Conservation (phyloP, 2,888 invertebrate genomes). For the Diaphora mendica region DNA sequence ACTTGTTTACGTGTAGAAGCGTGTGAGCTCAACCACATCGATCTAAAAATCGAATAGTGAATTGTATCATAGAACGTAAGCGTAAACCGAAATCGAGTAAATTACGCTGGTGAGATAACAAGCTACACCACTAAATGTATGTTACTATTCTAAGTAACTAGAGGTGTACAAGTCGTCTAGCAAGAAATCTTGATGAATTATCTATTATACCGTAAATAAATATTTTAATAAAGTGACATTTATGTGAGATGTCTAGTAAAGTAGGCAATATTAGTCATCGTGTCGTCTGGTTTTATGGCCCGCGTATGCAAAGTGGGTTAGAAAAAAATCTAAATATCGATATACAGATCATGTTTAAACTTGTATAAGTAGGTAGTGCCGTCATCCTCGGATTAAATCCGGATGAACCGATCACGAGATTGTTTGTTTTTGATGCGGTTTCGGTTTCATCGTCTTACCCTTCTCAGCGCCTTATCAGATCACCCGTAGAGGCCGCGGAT, state of each 20-base stretch:
- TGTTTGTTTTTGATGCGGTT: constrained; percentile 78
- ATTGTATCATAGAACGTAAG: background rate
- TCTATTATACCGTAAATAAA: background rate
- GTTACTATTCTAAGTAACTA: background rate
- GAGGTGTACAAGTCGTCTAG: background rate
- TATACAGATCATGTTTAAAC: constrained; percentile 78
- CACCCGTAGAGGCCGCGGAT: constrained; percentile 67
- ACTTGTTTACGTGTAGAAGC: background rate
- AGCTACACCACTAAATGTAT: background rate
- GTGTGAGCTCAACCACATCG: background rate
- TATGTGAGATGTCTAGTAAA: constrained; percentile 3
- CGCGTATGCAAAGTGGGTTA: constrained; percentile 73
- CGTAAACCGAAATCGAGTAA: background rate
- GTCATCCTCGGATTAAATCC: constrained; percentile 74
- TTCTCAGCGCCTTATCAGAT: constrained; percentile 81
- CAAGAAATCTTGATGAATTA: background rate
- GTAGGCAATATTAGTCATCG: constrained; percentile 68
- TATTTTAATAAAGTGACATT: constrained; percentile 2
- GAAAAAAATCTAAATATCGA: constrained; percentile 65
- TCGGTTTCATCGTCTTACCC: constrained; percentile 80
- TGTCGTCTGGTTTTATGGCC: constrained; percentile 67
- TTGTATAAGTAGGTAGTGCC: constrained; percentile 71
- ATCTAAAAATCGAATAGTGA: background rate
- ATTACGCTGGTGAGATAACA: background rate
- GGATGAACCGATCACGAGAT: constrained; percentile 76